Base-by-base conservation (phyloP, 2,888 invertebrate genomes). In the Pyrrhia umbra region DNA sequence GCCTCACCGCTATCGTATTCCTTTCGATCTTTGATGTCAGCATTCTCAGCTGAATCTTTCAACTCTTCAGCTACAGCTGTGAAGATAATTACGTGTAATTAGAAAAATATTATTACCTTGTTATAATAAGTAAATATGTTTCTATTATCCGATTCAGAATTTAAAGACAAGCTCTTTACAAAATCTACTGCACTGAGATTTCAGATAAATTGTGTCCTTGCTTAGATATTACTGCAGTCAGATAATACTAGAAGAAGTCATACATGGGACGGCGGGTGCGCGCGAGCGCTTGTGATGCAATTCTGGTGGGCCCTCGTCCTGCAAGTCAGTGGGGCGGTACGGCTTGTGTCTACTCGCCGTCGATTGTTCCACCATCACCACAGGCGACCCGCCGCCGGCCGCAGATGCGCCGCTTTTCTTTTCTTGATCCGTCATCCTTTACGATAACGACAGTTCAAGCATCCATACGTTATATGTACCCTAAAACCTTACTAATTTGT, bases 381-480 rank as follows among this genome's bases (percentile, higher is more conserved):
- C 69, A 1, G 87, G 66, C 6, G 88, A 78, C 34, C 74, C 82
- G 20, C 73, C 82, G 39, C 82, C 68, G 18, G 69, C 72, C 15
- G 79, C 61, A n/a, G n/a, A n/a, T 13, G 75, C 78, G 49, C 83
- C 83, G 68, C 85, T 85, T 61, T 84, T 87, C 73, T 88, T 88
- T 72, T 93, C 92, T 85, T 89, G 86, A 52, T 93, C 92, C 57
- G 94, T 89, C 94, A 94, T 94, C 72, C 68, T 91, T 77, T 75
- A 85, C 68, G 60, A 78, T 75, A 76, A 83, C 68, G 55, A 79
- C 74, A 79, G 81, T 77, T 85, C 76, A 87, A 88, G 69, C 85
- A 90, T 88, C 89, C 90, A 93, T 91, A 86, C 81, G 89, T 86
- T 76, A 63, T 78, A 80, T 75, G 68, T 81, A 76, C 69, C 77